Conservation (phyloP, 37 sponge, comb jelly and placozoan genomes). For the Oopsacas minuta region DNA sequence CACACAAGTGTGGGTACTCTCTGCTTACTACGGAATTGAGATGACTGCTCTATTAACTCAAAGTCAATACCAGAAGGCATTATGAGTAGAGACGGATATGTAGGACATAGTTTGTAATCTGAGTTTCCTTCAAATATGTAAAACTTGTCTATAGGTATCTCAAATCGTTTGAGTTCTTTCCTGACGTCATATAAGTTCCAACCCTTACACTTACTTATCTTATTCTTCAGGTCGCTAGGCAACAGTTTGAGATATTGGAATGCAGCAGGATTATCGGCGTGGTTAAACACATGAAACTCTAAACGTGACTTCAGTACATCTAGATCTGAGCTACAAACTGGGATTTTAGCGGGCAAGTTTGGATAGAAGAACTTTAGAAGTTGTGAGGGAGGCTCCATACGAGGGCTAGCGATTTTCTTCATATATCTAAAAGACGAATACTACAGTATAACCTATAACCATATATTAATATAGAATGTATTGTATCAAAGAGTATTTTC, state of each 20-base stretch:
- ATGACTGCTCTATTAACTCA: constrained; percentile 25
- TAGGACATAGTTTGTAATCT: constrained; percentile 39
- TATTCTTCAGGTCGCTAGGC: background rate
- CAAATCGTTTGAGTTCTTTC: background rate
- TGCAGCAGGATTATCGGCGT: constrained; percentile 41
- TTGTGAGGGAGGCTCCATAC: background rate
- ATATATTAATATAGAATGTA: too few relatives aligned
- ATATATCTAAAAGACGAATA: background rate
- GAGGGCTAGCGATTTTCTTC: background rate
- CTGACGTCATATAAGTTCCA: background rate
- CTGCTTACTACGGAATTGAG: constrained; percentile 69
- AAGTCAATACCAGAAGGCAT: constrained; percentile 22
- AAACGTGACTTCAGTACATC: constrained; percentile 4
- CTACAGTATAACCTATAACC: too few relatives aligned
- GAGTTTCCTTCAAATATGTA: background rate
- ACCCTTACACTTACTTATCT: background rate
- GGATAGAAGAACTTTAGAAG: background rate
- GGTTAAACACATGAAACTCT: constrained; percentile 30
- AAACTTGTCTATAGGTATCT: background rate
- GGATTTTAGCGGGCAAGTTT: background rate
- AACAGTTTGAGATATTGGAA: constrained; percentile 26
- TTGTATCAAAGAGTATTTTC: too few relatives aligned
- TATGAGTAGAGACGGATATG: constrained; percentile 61
- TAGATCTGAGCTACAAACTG: background rate
- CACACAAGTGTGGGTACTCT: constrained; percentile 76